These are phyloP conservation scores for Candoia aspera DNA, from an alignment of 2,113 vertebrate species.

Conservation along the genomic window DNA sequence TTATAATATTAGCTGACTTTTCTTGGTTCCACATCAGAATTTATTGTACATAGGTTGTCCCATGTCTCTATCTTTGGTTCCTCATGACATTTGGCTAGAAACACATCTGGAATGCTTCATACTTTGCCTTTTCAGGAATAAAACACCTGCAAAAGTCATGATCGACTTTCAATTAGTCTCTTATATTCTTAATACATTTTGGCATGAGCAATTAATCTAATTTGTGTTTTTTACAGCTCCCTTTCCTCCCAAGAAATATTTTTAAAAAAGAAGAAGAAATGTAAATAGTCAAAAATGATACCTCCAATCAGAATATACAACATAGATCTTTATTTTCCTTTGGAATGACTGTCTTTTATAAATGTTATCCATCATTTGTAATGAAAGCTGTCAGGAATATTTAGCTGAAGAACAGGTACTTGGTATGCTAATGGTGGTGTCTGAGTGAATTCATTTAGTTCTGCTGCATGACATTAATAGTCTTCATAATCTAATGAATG, in stretches of 20 bases:
- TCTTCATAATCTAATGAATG: conserved; percentile 94
- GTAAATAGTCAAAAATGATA: conserved; percentile 69
- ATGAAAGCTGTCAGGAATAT: conserved; percentile 90
- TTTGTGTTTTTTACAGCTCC: conserved; percentile 67
- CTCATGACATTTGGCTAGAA: conserved; percentile 50
- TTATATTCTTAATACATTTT: conserved; percentile 70
- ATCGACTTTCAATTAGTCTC: conserved; percentile 66
- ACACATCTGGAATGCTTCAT: conserved; percentile 31
- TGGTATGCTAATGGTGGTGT: conserved; percentile 88
- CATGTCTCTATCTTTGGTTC: not conserved
- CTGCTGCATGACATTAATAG: conserved; percentile 90
- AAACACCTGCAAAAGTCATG: conserved; percentile 61
- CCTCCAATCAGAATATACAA: conserved; percentile 60
- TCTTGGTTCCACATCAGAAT: not conserved
- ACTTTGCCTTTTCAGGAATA: conserved; percentile 51
- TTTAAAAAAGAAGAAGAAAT: conserved; percentile 40
- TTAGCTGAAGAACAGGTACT: conserved; percentile 87
- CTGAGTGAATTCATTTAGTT: conserved; percentile 88
- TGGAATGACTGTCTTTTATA: conserved; percentile 83
- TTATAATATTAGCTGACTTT: not conserved
- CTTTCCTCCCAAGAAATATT: conserved; percentile 52
- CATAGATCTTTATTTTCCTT: conserved; percentile 75
- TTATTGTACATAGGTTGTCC: not conserved
- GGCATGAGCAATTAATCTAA: conserved; percentile 70
- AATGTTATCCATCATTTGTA: conserved; percentile 88